These are phyloP conservation scores for Rhabdomys pumilio DNA, from an alignment of 2,797 vertebrate species.

Conservation along the genomic window DNA sequence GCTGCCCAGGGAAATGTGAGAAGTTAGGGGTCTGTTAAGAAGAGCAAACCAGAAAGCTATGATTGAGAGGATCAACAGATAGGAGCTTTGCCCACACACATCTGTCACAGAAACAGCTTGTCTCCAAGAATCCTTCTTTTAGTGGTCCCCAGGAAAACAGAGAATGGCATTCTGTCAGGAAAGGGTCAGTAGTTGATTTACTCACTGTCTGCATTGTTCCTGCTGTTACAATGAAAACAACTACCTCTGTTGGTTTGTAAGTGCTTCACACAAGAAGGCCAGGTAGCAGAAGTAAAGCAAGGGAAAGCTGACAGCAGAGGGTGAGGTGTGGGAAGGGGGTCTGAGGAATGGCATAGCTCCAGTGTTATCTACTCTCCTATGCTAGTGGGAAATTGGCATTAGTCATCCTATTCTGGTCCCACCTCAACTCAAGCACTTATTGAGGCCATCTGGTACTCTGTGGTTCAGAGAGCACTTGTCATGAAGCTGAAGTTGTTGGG, in stretches of 20 bases:
- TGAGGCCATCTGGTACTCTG: neutral
- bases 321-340: neutral
- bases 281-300: neutral
- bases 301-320: neutral
- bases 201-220: slow-evolving; percentile 68
- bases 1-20: neutral
- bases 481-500: neutral
- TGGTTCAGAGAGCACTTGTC: neutral
- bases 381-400: neutral
- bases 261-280: neutral
- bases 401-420: neutral
- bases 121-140: slow-evolving; percentile 75
- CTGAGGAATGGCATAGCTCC: rapidly evolving
- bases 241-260: neutral
- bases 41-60: neutral
- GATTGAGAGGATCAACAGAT: neutral
- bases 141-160: slow-evolving; percentile 78
- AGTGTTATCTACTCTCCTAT: neutral
- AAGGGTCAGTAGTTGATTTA: slow-evolving; percentile 82
- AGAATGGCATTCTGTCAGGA: slow-evolving; percentile 81
- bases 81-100: neutral
- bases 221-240: neutral
- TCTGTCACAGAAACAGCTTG: neutral
- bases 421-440: neutral
- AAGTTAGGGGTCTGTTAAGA: neutral